Evolutionary conservation across 2,113 vertebrate genomes (phyloP), one percentile per base, ranked within the genome.

Genomic region (Bombycilla garrulus): DNA sequence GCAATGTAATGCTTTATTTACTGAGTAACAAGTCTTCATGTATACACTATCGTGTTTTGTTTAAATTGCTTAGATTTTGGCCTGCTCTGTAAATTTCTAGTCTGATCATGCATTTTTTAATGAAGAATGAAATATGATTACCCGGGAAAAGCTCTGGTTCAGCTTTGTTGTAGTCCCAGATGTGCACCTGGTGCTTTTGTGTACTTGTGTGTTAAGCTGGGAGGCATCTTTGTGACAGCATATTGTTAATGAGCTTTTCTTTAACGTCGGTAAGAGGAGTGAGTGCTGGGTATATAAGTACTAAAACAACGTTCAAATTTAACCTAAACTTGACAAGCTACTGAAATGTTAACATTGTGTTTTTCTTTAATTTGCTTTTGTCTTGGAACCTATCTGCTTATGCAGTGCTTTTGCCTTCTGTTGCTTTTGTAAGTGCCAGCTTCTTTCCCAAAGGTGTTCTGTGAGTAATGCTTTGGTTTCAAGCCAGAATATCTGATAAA

Each of bases 381-480:
- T 97, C 95, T 97, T 96, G 93, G 96, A 98, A 94, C 91, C 96
- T 96, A 50, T 95, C 97, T 98, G 97, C 93, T 97, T 97, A 95
- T 96, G 96, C 97, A 71, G 72, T 77, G 93, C 91, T 98, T 97
- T 97, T 97, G 98, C 98, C 98, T 98, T 98, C 98, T 98, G 98
- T 95, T 98, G 94, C 97, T 97, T 98, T 98, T 97, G 70, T 25
- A 94, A 95, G 95, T 98, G 98, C 98, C 98, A 98, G 29, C 95
- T 98, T 89, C 96, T 93, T 94, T 98, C 98, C 98, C 98, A 96
- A 97, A 98, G 98, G 98, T 98, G 97, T 97, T 97, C 94, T 64
- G 95, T 98, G 98, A 98, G 98, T 98, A 98, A 98, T 98, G 97
- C 95, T 96, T 97, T 98, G 98, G 98, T 98, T 97, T 92, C 54